Conservation (phyloP, 2,888 invertebrate species). For the Candidula unifasciata region DNA sequence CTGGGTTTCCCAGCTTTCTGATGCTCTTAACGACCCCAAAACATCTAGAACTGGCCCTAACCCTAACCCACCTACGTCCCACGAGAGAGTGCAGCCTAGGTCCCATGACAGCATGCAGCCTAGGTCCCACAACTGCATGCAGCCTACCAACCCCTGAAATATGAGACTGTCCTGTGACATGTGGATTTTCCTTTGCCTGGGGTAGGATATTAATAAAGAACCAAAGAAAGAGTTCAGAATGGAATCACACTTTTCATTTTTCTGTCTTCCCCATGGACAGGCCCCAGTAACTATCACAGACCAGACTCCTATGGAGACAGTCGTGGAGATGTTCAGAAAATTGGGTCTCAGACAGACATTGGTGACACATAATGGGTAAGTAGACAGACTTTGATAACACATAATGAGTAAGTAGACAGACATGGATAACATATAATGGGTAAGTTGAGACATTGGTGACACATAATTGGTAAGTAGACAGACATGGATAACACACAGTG, state of each 20-base stretch:
- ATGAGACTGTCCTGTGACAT: too few relatives aligned
- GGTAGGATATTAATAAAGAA: too few relatives aligned
- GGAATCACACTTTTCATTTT: background rate
- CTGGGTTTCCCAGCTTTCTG: too few relatives aligned
- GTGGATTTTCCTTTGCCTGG: too few relatives aligned
- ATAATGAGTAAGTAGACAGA: slow-evolving; percentile 91
- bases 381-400: slow-evolving; percentile 86
- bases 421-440: background rate
- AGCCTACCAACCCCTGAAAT: too few relatives aligned
- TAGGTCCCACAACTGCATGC: too few relatives aligned
- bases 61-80: too few relatives aligned
- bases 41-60: too few relatives aligned
- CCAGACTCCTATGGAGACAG: slow-evolving; percentile 99
- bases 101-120: too few relatives aligned
- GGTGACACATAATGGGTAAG: background rate
- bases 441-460: slow-evolving; percentile 85
- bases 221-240: too few relatives aligned
- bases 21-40: too few relatives aligned
- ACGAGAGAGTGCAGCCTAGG: too few relatives aligned
- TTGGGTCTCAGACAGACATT: slow-evolving; percentile 96
- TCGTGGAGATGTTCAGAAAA: slow-evolving; percentile 99
- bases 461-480: slow-evolving; percentile 92
- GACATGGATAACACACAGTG: slow-evolving; percentile 86
- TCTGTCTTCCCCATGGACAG: slow-evolving; percentile 71
- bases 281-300: slow-evolving; percentile 98